Evolutionary conservation across 2,797 vertebrate species (phyloP), one percentile per base, ranked within the genome.

Genomic region (Myotis vivesi): DNA sequence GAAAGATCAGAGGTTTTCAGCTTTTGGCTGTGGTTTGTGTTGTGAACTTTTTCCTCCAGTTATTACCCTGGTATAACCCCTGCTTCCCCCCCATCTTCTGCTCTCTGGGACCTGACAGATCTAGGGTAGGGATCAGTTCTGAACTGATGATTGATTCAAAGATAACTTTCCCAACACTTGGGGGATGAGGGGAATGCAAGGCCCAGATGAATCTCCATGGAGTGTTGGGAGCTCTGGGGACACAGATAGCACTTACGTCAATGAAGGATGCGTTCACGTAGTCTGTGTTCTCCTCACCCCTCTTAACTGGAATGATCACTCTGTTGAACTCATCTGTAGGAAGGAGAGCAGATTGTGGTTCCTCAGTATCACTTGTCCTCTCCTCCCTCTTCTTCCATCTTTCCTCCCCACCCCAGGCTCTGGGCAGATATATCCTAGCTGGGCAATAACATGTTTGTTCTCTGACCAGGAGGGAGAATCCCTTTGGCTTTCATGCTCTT

Each of bases 291-390:
- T 99, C 99, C 96, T 99, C 99, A 23, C 99, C 99, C 93, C 99
- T 98, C 97, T 99, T 99, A 92, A 99, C 99, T 97, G 99, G 99
- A 98, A 99, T 99, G 98, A 99, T 99, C 95, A 99, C 99, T 98
- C 99, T 98, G 98, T 99, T 99, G 98, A 99, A 99, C 98, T 99
- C 99, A 96, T 99, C 99, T 99, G 97, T 30, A 98, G 97, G 6
- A 96, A 97, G 92, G 17, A 5, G 66, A 96, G 73, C 2, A 38
- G 55, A 73, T 88, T 83, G 86, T 85, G 69, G 81, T 20, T 89
- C 16, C 19, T 55, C 36, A 80, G 53, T 13, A n/a, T 36, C 25
- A 41, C 51, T 28, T 77, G 28, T 53, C 44, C 49, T 89, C 69
- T 69, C 71, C 53, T 33, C 44, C 33, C 46, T 68, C 80, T 89